Conservation (phyloP, 2,888 invertebrate species). For the Orthosia incerta region DNA sequence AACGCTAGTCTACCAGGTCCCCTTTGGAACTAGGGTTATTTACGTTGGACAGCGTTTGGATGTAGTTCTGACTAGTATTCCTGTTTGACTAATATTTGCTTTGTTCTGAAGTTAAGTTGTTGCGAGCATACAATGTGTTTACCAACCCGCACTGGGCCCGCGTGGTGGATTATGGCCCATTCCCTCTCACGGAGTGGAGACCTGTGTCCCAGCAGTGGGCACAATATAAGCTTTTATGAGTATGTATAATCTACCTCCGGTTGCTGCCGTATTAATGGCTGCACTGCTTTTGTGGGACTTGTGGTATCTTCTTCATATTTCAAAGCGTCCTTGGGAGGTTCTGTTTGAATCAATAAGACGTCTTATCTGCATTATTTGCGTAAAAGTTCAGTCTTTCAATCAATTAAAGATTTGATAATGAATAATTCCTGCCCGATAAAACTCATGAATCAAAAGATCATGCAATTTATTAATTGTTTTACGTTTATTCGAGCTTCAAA, state of each 20-base stretch:
- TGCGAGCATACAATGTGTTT: neutral
- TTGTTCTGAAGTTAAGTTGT: neutral
- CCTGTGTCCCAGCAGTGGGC: too few species aligned
- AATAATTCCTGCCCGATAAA: neutral
- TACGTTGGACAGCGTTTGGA: neutral
- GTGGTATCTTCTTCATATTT: neutral
- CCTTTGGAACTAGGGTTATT: constrained; percentile 30
- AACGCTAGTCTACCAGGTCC: constrained; percentile 39
- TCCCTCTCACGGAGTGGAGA: too few species aligned
- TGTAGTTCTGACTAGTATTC: constrained; percentile 17
- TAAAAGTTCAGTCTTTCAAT: neutral
- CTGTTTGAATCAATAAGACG: neutral
- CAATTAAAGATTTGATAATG: neutral
- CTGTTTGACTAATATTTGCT: constrained; percentile 14
- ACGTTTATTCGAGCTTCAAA: neutral
- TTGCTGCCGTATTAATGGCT: neutral
- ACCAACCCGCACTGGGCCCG: too few species aligned
- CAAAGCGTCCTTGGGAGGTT: neutral
- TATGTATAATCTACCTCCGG: too few species aligned
- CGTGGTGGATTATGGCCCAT: too few species aligned
- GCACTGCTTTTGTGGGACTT: neutral
- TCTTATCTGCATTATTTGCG: too few species aligned
- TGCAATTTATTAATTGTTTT: neutral
- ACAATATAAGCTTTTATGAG: too few species aligned
- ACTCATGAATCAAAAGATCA: neutral